A percentile compares a stretch with the other conserved stretches of the same genome.
Evolutionary conservation across 2,888 invertebrate genomes (phyloP).

Genomic region (Tetragonisca angustula): DNA sequence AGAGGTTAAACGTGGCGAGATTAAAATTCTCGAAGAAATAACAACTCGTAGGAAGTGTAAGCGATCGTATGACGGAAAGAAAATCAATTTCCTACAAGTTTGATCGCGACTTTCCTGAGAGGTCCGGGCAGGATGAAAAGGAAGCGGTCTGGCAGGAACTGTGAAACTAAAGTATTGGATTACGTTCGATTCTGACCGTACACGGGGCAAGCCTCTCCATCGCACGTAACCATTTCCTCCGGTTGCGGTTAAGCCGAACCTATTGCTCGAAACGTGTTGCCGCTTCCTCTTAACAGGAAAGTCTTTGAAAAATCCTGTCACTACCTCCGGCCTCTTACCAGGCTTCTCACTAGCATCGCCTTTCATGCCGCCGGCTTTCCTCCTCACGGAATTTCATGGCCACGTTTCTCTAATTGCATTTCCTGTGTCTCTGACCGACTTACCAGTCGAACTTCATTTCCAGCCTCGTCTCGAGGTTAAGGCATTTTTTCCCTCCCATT

Average conservation of each 20-base stretch:
- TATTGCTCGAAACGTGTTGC: constrained; percentile 46
- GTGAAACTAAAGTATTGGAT: constrained; percentile 58
- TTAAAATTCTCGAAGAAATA: neutral
- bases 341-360: constrained; percentile 54
- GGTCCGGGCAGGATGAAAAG: constrained; percentile 46
- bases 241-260: constrained; percentile 53
- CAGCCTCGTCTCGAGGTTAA: neutral
- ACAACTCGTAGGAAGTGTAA: neutral
- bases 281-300: constrained; percentile 49
- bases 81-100: constrained; percentile 47
- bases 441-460: neutral
- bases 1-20: neutral
- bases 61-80: neutral
- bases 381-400: constrained; percentile 33
- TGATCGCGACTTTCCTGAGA: constrained; percentile 37
- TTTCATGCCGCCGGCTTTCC: constrained; percentile 52
- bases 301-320: constrained; percentile 60
- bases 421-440: constrained; percentile 25
- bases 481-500: neutral
- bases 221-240: constrained; percentile 59
- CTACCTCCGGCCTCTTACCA: constrained; percentile 43
- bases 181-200: constrained; percentile 53
- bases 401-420: constrained; percentile 61
- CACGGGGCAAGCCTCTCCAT: constrained; percentile 45
- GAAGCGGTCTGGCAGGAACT: constrained; percentile 40